phyloP scores from a whole-genome alignment of 1,140 invertebrate species.

The Cyclargus thomasi region DNA sequence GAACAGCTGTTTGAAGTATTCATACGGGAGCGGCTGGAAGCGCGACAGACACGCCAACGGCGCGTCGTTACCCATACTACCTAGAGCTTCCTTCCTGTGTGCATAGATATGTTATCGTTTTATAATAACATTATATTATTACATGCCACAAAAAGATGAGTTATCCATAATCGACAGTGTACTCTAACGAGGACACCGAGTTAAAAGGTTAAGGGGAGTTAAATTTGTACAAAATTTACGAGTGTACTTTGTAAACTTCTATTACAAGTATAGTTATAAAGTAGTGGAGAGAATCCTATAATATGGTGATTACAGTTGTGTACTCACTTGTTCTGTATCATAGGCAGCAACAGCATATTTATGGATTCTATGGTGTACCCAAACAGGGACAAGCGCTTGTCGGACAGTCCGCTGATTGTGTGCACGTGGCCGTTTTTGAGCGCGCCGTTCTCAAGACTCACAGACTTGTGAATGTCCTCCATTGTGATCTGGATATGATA shows the following conservation, averaged over 20 bases:
- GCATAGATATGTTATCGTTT: no score
- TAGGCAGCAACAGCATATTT: constrained; percentile 94
- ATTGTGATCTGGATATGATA: constrained; percentile 68
- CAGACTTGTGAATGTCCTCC: constrained; percentile 74
- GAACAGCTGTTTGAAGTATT: constrained; percentile 99
- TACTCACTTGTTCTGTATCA: constrained; percentile 96
- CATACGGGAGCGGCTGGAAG: constrained; percentile 95
- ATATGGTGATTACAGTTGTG: no score
- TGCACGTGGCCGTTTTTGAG: constrained; percentile 49
- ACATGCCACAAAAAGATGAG: no score
- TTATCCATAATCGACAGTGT: no score
- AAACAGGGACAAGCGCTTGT: constrained; percentile 92
- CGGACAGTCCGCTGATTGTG: constrained; percentile 80
- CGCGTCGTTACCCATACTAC: constrained; percentile 99
- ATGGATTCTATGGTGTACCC: constrained; percentile 97
- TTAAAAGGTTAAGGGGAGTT: no score
- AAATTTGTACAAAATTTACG: no score
- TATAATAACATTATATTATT: not conserved
- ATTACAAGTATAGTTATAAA: no score
- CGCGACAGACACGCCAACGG: constrained; percentile 96
- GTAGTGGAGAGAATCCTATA: no score
- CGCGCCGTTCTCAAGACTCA: constrained; percentile 49
- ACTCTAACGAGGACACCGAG: no score
- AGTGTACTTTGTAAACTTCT: no score
- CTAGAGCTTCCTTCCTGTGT: constrained; percentile 96